phyloP scores from a whole-genome alignment of 2,113 vertebrate species.

The Ceyx margarethae region DNA sequence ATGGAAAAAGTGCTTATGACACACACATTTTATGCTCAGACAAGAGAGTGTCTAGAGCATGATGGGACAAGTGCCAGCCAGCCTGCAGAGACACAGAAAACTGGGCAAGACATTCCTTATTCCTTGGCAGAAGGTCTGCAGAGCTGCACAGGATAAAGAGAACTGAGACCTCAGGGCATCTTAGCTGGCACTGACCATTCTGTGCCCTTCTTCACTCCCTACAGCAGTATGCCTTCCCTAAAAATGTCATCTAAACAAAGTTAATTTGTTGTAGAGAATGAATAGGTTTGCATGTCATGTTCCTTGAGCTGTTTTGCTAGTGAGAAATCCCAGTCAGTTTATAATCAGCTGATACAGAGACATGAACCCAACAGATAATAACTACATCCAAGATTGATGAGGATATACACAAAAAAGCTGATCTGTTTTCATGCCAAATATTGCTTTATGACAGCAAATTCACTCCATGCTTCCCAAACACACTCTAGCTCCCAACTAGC shows the following conservation, averaged over 20 bases:
- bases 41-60: neutral
- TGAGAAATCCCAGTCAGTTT: neutral
- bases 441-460: neutral
- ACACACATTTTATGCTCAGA: neutral
- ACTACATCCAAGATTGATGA: neutral
- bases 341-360: neutral
- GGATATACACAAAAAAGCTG: neutral
- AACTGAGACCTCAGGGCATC: neutral
- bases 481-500: neutral
- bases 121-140: neutral
- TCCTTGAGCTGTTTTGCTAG: neutral
- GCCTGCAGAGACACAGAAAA: neutral
- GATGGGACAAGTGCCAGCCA: neutral
- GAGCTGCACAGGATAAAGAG: fast-evolving
- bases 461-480: neutral
- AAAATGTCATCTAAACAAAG: neutral
- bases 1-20: neutral
- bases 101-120: neutral
- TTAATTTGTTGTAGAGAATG: neutral
- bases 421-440: neutral
- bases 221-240: neutral
- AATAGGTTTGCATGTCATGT: neutral
- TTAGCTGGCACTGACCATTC: neutral
- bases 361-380: neutral
- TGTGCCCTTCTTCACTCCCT: neutral